Base-by-base conservation (phyloP, 2,888 invertebrate genomes). In the Teleogryllus oceanicus region DNA sequence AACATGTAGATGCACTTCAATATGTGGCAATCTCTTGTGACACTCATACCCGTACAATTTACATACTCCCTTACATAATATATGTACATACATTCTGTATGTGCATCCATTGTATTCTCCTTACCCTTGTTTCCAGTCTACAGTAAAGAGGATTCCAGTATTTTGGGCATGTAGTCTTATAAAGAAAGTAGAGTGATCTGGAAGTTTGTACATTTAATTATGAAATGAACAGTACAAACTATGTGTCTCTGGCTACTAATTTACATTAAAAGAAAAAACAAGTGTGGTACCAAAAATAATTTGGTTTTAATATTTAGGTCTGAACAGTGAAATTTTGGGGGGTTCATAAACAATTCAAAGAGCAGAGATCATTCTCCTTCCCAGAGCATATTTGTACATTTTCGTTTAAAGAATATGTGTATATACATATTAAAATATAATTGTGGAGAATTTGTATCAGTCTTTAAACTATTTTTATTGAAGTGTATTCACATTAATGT, bases 61-160 rank as follows among this genome's bases (percentile, higher is more conserved):
- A 62, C 62, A 62, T 62, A 13, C 62, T n/a, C 62, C 62, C 13
- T 62, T 62, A 62, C 62, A 62, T 62, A 13, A 18, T 62, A 62
- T 62, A 18, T n/a, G n/a, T 62, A 62, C 62, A 62, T 62, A 37
- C 62, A 62, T 62, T 62, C 62, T 62, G 62, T 62, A 62, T 62
- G 62, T 62, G n/a, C 62, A 62, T 62, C 16, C n/a, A 62, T 62
- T 62, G 62, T 62, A 62, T 62, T 62, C 13, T 18, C 62, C n/a
- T 62, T 62, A 62, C 62, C 62, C 62, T 62, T 62, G n/a, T 62
- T 62, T 62, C 62, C n/a, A n/a, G n/a, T 62, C 62, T 62, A n/a
- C 62, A 18, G 62, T 62, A 62, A 13, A 62, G 62, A 62, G 62
- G 62, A 62, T 62, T 62, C 62, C 62, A 62, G 62, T 62, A 62